Evolutionary conservation across 1,140 invertebrate species (phyloP).

Genomic region (Drosophila sucinea): DNA sequence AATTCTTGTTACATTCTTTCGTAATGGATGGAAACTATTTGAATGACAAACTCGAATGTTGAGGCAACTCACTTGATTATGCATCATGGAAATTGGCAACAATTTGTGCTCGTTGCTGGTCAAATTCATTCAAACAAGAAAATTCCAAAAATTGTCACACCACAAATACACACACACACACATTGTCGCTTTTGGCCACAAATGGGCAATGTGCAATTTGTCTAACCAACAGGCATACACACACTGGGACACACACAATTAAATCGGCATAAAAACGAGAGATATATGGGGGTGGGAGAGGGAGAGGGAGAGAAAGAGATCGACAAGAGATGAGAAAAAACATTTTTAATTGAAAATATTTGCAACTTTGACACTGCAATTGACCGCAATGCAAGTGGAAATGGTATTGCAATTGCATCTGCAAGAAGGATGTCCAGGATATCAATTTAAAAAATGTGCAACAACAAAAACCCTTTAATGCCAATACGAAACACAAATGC

Average conservation of each 20-base stretch:
- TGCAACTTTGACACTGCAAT: conserved; percentile 68
- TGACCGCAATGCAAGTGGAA: conserved; percentile 61
- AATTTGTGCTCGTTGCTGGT: conserved; percentile 1
- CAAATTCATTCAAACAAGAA: neutral
- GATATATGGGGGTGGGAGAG: neutral
- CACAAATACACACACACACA: neutral
- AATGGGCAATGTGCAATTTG: conserved; percentile 9
- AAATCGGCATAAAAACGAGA: conserved; percentile 54
- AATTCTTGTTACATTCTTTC: neutral
- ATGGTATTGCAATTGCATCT: conserved; percentile 10
- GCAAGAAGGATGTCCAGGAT: conserved; percentile 29
- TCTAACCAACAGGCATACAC: neutral
- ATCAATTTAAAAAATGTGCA: conserved; percentile 36
- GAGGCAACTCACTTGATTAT: conserved; percentile 31
- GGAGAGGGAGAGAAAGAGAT: neutral
- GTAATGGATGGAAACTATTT: neutral
- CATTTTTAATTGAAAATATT: conserved; percentile 80
- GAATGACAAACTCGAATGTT: conserved; percentile 3
- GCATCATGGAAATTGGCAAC: conserved; percentile 27
- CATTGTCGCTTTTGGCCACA: neutral
- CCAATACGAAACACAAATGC: conserved; percentile 7
- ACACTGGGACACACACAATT: conserved; percentile 42
- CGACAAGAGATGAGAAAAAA: conserved; percentile 22
- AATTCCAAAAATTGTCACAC: conserved; percentile 3
- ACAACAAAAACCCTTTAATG: conserved; percentile 35